Evolutionary conservation across 2,113 vertebrate genomes (phyloP).

Genomic region (Amazona guildingii): DNA sequence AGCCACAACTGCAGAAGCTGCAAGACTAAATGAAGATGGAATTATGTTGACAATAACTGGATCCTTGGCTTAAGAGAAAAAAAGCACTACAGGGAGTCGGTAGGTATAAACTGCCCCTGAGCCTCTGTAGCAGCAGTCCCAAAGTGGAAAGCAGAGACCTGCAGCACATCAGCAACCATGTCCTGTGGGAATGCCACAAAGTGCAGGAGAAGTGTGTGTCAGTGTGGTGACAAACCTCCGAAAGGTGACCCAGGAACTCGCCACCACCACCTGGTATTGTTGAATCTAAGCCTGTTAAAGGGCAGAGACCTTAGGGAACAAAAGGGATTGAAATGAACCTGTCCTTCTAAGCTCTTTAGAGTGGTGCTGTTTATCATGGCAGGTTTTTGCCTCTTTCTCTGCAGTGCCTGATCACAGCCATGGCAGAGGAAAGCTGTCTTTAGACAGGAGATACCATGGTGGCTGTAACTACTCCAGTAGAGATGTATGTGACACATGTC

Average conservation of each 20-base stretch:
- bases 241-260: background rate
- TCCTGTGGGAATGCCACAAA: background rate
- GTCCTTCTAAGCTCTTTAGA: background rate
- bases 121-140: background rate
- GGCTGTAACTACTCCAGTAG: background rate
- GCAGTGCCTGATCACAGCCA: background rate
- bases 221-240: background rate
- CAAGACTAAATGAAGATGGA: background rate
- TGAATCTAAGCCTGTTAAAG: background rate
- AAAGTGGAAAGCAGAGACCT: background rate
- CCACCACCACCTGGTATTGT: background rate
- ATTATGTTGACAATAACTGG: background rate
- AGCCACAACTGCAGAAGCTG: background rate
- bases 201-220: background rate
- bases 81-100: background rate
- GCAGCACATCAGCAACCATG: background rate
- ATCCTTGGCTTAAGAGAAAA: background rate
- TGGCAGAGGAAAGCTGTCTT: background rate
- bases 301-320: background rate
- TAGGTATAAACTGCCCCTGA: background rate
- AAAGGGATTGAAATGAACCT: background rate
- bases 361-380: background rate
- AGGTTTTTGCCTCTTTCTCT: background rate
- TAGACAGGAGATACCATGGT: background rate
- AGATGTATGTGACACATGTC: background rate